Evolutionary conservation across 2,113 vertebrate species (phyloP).

Genomic region (Dasypus novemcinctus): DNA sequence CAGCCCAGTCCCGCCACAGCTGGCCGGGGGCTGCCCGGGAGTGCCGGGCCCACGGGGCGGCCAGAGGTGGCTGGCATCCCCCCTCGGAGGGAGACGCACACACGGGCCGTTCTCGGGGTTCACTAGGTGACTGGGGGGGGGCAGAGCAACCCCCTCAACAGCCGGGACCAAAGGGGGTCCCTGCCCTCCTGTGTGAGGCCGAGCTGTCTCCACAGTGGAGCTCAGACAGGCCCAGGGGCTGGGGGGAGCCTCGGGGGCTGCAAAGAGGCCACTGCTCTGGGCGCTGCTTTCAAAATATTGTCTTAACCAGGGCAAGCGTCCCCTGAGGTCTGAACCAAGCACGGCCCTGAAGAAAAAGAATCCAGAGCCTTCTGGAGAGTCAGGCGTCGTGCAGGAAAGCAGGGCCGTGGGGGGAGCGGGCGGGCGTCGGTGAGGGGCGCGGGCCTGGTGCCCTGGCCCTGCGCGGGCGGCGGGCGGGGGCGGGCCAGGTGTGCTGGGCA

Average conservation of each 20-base stretch:
- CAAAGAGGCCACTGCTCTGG: neutral
- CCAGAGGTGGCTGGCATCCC: too few species aligned
- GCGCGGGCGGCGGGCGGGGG: neutral
- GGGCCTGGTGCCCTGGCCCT: accelerated
- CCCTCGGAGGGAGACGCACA: accelerated
- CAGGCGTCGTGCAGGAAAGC: neutral
- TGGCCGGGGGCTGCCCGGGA: neutral
- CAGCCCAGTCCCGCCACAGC: neutral
- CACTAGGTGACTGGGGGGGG: neutral
- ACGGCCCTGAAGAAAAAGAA: neutral
- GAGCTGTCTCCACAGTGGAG: accelerated
- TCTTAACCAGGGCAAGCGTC: too few species aligned
- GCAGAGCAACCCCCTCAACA: neutral
- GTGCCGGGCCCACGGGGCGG: accelerated
- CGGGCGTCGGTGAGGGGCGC: neutral
- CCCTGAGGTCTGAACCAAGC: neutral
- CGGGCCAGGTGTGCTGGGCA: neutral
- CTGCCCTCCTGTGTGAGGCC: neutral
- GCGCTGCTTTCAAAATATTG: neutral
- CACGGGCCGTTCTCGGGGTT: accelerated
- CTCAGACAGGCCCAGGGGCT: too few species aligned
- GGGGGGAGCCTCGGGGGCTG: neutral
- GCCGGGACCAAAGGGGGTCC: neutral
- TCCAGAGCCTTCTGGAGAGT: neutral
- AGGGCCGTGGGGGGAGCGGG: neutral